Evolutionary conservation across 2,113 vertebrate species (phyloP).

Genomic region (Nansenia antarctica): DNA sequence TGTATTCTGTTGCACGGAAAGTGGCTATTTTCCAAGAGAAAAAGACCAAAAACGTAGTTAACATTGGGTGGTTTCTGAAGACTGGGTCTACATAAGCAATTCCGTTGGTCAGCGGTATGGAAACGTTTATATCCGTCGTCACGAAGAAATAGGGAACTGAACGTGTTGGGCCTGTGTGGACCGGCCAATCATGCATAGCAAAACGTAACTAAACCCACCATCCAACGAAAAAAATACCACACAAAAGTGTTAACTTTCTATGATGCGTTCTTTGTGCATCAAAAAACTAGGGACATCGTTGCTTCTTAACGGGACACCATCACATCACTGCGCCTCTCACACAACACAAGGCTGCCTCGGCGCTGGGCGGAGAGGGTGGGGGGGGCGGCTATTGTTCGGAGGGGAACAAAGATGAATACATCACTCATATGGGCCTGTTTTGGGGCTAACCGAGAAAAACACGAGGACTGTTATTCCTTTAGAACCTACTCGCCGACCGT

Average conservation of each 20-base stretch:
- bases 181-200: not conserved
- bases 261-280: not conserved
- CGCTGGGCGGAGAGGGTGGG: conserved; percentile 30
- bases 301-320: not conserved
- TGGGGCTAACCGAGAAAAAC: not conserved
- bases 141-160: not conserved
- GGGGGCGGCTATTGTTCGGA: conserved; percentile 72
- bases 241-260: not conserved
- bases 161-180: not conserved
- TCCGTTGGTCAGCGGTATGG: not conserved
- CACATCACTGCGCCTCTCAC: not conserved
- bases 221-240: not conserved
- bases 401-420: conserved; percentile 75
- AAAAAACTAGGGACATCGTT: not conserved
- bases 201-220: not conserved
- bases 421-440: conserved; percentile 59
- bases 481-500: not conserved
- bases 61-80: not conserved
- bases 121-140: not conserved
- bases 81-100: not conserved
- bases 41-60: not conserved
- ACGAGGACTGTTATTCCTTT: not conserved
- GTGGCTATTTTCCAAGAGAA: not conserved
- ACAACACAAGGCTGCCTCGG: not conserved
- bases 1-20: too few species aligned